Percentiles rank a stretch among this genome's conserved stretches.
Conservation (phyloP, 2,797 vertebrate species). For the Okamejei kenojei region DNA sequence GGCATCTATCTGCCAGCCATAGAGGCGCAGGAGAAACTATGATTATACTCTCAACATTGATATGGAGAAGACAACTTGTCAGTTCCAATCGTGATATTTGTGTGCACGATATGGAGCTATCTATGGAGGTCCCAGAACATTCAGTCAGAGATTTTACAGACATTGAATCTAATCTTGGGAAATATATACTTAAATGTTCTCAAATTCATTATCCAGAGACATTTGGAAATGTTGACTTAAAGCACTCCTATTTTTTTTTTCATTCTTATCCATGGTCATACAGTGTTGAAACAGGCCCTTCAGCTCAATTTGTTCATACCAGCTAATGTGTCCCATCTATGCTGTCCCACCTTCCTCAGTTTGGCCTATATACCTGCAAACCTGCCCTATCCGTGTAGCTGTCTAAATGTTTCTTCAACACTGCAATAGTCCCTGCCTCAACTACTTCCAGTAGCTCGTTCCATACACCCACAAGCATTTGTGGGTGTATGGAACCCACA, state of each 20-base stretch:
- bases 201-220: background rate
- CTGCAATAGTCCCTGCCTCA: too few relatives aligned
- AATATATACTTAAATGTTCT: background rate
- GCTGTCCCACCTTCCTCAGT: too few relatives aligned
- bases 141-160: background rate
- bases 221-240: background rate
- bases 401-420: too few relatives aligned
- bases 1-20: background rate
- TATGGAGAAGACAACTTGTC: conserved; percentile 2
- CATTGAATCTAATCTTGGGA: background rate
- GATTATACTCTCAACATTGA: background rate
- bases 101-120: background rate
- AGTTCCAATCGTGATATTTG: background rate
- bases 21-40: background rate
- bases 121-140: background rate
- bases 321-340: too few relatives aligned
- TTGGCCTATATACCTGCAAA: too few relatives aligned
- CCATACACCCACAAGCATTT: too few relatives aligned
- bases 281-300: too few relatives aligned
- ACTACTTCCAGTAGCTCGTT: too few relatives aligned
- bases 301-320: too few relatives aligned
- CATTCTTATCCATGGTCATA: background rate
- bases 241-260: background rate
- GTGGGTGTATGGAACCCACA: too few relatives aligned
- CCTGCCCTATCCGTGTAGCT: too few relatives aligned